A percentile compares a stretch with the other conserved stretches of the same genome.
Conservation (phyloP, 2,888 invertebrate genomes). For the Dynastes hyllus region DNA sequence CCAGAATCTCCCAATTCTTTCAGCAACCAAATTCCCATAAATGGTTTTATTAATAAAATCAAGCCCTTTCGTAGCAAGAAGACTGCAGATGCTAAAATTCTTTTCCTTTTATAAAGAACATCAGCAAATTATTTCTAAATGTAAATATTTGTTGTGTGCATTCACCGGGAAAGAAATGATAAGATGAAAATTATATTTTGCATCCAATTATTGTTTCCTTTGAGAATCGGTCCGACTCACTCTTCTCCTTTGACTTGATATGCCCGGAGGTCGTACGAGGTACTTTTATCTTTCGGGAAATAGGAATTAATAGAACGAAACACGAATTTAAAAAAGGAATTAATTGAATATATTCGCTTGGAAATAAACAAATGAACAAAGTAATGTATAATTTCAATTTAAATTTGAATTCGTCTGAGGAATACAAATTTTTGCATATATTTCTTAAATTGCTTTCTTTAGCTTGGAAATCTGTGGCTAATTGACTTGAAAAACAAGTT, state of each 20-base stretch:
- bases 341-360: slow-evolving; percentile 28
- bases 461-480: too few species aligned
- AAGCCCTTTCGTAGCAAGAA: too few species aligned
- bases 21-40: background rate
- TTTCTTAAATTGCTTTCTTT: background rate
- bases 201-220: slow-evolving; percentile 53
- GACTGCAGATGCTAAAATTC: slow-evolving; percentile 9
- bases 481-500: too few species aligned
- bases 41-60: slow-evolving; percentile 15
- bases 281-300: slow-evolving; percentile 41
- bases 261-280: slow-evolving; percentile 30
- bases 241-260: slow-evolving; percentile 48
- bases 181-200: slow-evolving; percentile 52
- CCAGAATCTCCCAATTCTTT: background rate
- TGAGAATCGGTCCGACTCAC: slow-evolving; percentile 40
- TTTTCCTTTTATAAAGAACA: slow-evolving; percentile 20
- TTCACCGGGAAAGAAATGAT: slow-evolving; percentile 47
- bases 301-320: slow-evolving; percentile 31
- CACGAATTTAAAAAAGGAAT: slow-evolving; percentile 29
- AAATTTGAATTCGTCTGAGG: background rate
- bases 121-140: slow-evolving; percentile 40
- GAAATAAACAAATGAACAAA: slow-evolving; percentile 19
- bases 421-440: background rate
- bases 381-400: background rate
- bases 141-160: slow-evolving; percentile 49